Evolutionary conservation across 2,113 vertebrate species (phyloP), one percentile per base, ranked within the genome.

Genomic region (Archilochus colubris): DNA sequence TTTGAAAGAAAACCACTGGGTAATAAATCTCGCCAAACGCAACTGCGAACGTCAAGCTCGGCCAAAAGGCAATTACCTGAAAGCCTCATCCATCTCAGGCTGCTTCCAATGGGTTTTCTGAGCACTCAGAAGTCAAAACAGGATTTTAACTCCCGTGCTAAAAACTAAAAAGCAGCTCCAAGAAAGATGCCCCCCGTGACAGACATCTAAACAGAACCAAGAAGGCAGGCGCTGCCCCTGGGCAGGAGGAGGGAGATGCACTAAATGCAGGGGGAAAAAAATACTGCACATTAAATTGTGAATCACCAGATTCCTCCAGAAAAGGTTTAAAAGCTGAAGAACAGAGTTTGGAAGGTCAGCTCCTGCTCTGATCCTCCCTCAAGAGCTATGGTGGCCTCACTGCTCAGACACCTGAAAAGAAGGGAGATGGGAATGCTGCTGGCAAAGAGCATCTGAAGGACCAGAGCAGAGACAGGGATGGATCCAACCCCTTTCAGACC

Each of bases 61-160:
- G 79, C 67, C 54, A 82, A 92, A 73, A 91, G 62, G 72, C 77
- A 70, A 48, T 84, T 88, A 61, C 88, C 78, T 94, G 86, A 86
- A 87, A 92, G 91, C 63, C 69, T 11, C 73, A 92, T 85, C 70
- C 70, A 70, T 79, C 83, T 87, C 89, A 13, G 50, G 33, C 50
- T 2, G 2, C 3, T 74, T 61, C 63, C 51, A 83, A 5, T 0
- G 59, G 40, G n/a, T n/a, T 78, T 86, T 75, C 80, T 40, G 31
- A 90, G 85, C 46, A 25, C 44, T 80, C 1, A 19, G 1, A 61
- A 89, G 66, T 57, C 88, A 86, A 75, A 91, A 54, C 15, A 27
- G 36, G 48, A 22, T 81, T 91, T 91, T 48, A 79, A 54, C 23
- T 54, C 23, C 23, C 50, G 31, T 0, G 36, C 27, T 43, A n/a